These are phyloP conservation scores for Labia minor DNA, from an alignment of 2,888 invertebrate species.

Conservation along the genomic window DNA sequence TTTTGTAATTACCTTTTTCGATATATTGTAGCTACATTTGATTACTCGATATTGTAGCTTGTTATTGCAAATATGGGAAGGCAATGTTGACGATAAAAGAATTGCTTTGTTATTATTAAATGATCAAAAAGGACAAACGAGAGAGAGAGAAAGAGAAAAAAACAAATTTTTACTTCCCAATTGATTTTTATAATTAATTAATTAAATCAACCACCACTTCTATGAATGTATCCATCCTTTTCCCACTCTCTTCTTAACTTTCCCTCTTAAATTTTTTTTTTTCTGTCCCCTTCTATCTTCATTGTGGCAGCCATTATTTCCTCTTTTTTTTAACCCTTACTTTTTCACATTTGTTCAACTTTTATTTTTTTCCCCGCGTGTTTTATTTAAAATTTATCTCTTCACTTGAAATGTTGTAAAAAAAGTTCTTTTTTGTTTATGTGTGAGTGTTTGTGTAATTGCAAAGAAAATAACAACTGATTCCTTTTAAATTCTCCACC, in stretches of 20 bases:
- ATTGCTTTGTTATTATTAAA: no score
- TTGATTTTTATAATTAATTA: no score
- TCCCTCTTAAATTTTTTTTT: not conserved
- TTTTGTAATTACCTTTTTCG: no score
- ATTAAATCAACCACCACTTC: no score
- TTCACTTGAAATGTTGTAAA: not conserved
- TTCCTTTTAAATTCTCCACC: not conserved
- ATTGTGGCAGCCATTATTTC: not conserved
- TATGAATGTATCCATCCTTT: no score
- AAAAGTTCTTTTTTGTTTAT: not conserved
- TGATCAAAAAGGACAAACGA: no score
- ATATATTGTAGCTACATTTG: no score
- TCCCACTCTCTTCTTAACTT: not conserved
- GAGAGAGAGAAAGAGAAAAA: no score
- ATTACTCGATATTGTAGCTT: no score
- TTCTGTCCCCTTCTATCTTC: not conserved
- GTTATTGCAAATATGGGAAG: no score
- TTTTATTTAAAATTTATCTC: conserved; percentile 13
- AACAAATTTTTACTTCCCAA: no score
- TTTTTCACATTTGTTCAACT: conserved; percentile 3
- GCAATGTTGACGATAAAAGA: no score
- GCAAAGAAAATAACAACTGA: not conserved
- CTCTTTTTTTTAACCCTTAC: not conserved
- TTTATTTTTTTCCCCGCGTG: not conserved
- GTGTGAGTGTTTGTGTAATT: not conserved